phyloP scores from a whole-genome alignment of 2,113 vertebrate genomes.

The Dasypus novemcinctus region DNA sequence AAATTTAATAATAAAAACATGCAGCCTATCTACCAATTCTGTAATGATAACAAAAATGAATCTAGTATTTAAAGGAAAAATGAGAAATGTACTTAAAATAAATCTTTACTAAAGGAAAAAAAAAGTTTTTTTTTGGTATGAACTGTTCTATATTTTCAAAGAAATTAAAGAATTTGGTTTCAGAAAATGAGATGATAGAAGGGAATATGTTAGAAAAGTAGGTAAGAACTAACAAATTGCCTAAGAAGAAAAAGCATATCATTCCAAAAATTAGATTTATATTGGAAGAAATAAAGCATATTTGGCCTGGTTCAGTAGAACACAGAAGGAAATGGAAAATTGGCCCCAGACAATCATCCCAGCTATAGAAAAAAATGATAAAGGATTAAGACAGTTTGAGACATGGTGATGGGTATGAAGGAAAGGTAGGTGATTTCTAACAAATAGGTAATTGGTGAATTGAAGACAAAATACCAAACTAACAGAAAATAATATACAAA shows the following conservation, averaged over 20 bases:
- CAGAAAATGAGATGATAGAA: background rate
- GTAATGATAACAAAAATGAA: no score
- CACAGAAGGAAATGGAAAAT: no score
- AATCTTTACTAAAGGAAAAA: background rate
- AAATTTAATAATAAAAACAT: background rate
- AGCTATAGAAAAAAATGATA: no score
- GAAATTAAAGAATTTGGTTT: background rate
- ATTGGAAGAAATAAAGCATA: background rate
- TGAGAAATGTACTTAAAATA: background rate
- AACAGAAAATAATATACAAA: background rate
- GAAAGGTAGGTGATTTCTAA: background rate
- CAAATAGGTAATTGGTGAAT: background rate
- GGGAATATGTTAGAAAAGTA: background rate
- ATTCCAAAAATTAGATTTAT: background rate
- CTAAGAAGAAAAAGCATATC: background rate
- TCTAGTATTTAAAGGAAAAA: background rate
- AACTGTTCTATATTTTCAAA: background rate
- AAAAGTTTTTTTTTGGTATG: background rate
- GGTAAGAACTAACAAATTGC: background rate
- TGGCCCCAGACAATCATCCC: no score
- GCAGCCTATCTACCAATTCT: background rate
- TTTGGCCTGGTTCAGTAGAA: no score
- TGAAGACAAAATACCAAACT: background rate
- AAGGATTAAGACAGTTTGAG: no score
- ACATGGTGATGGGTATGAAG: no score